Conservation (phyloP, 2,113 vertebrate genomes). For the Diphyllodes magnificus region DNA sequence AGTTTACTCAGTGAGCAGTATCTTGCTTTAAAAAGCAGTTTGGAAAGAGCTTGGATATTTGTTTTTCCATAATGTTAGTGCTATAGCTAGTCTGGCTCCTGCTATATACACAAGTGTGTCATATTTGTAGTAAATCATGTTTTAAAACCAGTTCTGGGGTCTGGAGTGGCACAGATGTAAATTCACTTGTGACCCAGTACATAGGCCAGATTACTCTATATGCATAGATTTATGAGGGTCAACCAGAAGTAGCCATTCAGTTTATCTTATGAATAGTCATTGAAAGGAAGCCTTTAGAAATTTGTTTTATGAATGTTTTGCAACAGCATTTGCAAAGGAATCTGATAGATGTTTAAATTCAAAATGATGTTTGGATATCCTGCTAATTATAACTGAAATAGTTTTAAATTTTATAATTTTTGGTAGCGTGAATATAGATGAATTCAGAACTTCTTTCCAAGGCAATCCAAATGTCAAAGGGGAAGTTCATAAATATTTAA, state of each 20-base stretch:
- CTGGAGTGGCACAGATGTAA: not conserved
- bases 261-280: not conserved
- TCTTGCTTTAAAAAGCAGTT: not conserved
- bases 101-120: fast-evolving
- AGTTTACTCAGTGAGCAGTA: not conserved
- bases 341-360: not conserved
- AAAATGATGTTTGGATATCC: not conserved
- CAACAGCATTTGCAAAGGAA: not conserved
- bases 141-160: not conserved
- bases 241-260: not conserved
- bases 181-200: not conserved
- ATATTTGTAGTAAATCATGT: not conserved
- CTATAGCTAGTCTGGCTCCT: not conserved
- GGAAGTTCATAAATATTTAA: not conserved
- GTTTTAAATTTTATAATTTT: not conserved
- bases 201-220: not conserved
- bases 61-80: not conserved
- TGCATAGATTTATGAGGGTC: not conserved
- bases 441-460: not conserved
- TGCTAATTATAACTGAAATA: not conserved
- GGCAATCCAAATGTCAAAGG: not conserved
- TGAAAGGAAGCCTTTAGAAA: not conserved
- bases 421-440: not conserved
- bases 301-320: not conserved
- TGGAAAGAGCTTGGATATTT: not conserved